Evolutionary conservation across 2,888 invertebrate species (phyloP), one percentile per base, ranked within the genome.

Genomic region (Trissolcus japonicus): DNA sequence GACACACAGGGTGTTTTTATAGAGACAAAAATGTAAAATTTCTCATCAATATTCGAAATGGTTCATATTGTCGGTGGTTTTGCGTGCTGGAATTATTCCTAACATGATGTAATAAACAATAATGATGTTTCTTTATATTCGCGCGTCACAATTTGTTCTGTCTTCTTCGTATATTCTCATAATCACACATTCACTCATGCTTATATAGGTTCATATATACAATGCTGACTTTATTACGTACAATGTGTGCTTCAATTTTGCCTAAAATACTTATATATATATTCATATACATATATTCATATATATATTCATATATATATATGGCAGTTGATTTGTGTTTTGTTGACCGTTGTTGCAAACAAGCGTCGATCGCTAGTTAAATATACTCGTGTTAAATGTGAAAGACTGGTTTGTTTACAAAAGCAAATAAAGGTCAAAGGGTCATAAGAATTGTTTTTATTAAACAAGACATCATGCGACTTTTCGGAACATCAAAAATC

Each of bases 71-170:
- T 16, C n/a, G 40, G 50, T 14, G 35, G 46, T 55, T n/a, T n/a
- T 78, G 75, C 78, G 59, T 65, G 78, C 80, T 80, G 80, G 78
- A 80, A 80, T 79, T 79, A 79, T 75, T 74, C 60, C 73, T 66
- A 75, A 75, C 78, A 78, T 69, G 76, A 67, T 67, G 57, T 54
- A 73, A 72, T 78, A 72, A 63, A 65, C 67, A 75, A 72, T 75
- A 72, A 50, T 67, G 67, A 78, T 76, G 60, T 53, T 72, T 65
- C 76, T 68, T 67, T 79, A 51, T 16, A 35, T 35, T 35, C 35
- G 35, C 19, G 71, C 72, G 50, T 69, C 62, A 67, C 72, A 73
- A 75, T 59, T 74, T 61, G 43, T 66, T 53, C 56, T 13, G 55
- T 50, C 16, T 60, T 66, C 43, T 53, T 61, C 74, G 68, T 56